A percentile compares a stretch with the other conserved stretches of the same genome.
phyloP scores from a whole-genome alignment of 2,888 invertebrate genomes.

The Agriotes lineatus region DNA sequence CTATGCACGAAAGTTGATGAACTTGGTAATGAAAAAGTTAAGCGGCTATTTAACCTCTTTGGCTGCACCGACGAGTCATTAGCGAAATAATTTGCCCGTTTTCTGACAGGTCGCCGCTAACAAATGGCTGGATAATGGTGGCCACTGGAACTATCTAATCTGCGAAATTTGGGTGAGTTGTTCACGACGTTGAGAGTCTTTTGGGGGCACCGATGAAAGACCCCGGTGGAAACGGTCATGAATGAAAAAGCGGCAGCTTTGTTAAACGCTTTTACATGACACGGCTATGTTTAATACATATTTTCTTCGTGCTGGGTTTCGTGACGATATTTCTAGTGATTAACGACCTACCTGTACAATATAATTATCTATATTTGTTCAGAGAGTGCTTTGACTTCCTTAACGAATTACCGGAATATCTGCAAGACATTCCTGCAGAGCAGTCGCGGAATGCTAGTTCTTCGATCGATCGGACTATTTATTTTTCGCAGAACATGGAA shows the following conservation, averaged over 20 bases:
- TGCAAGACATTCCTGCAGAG: neutral
- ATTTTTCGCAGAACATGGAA: conserved; percentile 5
- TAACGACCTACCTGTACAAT: conserved; percentile 1
- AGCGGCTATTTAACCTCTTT: conserved; percentile 8
- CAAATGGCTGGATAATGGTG: neutral
- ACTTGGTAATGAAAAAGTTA: conserved; percentile 21
- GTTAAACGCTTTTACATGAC: neutral
- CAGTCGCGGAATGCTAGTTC: neutral
- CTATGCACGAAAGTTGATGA: conserved; percentile 26
- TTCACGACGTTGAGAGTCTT: neutral
- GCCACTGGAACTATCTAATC: neutral
- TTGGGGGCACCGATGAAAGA: neutral
- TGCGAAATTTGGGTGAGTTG: neutral
- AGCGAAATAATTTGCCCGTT: conserved; percentile 8
- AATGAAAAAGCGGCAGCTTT: conserved; percentile 2
- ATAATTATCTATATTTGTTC: conserved; percentile 12
- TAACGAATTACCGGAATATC: neutral
- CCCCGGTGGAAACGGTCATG: neutral
- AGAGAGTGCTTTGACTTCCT: conserved; percentile 3
- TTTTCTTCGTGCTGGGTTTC: neutral
- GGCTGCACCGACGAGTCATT: conserved; percentile 19
- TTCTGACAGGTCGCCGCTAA: neutral
- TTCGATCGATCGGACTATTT: neutral
- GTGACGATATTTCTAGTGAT: conserved; percentile 3
- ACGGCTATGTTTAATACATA: neutral